Percentiles rank a stretch among this genome's conserved stretches.
Conservation (phyloP, 2,113 vertebrate species). For the Pogona vitticeps region DNA sequence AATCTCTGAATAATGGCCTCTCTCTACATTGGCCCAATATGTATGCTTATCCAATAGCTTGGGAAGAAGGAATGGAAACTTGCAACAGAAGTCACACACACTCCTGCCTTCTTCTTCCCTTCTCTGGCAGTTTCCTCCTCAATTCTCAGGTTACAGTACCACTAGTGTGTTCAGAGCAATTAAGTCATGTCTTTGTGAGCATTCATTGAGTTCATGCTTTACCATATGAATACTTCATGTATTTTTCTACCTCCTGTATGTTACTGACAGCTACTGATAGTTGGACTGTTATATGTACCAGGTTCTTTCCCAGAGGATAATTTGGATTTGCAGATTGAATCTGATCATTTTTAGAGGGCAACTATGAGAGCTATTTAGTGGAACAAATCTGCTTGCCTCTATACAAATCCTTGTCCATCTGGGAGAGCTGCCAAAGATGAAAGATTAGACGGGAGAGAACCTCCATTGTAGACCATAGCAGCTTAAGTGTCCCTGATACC, state of each 20-base stretch:
- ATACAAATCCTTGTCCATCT: background rate
- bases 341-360: background rate
- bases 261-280: background rate
- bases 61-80: background rate
- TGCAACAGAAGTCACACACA: background rate
- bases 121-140: background rate
- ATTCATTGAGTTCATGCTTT: background rate
- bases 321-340: background rate
- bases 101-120: too few relatives aligned
- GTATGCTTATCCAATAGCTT: background rate
- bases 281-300: background rate
- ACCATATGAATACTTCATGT: background rate
- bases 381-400: too few relatives aligned
- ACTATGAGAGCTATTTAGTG: background rate
- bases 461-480: background rate
- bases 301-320: background rate
- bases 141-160: background rate
- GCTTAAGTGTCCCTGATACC: background rate
- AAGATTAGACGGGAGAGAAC: background rate
- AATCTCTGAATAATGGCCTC: background rate
- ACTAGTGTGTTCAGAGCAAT: background rate
- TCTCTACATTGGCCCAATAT: background rate
- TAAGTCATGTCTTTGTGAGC: background rate
- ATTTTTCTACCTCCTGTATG: background rate
- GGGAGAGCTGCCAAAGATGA: background rate